Evolutionary conservation across 2,888 invertebrate genomes (phyloP).

Genomic region (Tethea ocularis): DNA sequence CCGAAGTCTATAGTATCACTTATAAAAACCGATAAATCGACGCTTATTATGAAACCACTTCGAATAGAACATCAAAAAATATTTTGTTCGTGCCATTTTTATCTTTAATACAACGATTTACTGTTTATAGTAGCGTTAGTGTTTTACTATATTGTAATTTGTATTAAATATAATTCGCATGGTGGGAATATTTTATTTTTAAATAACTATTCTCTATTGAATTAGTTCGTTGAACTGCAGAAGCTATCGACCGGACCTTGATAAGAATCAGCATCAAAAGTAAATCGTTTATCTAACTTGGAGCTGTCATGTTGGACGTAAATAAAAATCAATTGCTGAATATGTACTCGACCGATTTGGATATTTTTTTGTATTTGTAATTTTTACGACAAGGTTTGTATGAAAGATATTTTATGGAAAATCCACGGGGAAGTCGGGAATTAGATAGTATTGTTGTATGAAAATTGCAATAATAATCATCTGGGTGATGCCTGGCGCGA

Average conservation of each 20-base stretch:
- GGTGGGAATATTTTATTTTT: neutral
- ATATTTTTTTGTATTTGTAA: too few species aligned
- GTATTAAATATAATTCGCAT: too few species aligned
- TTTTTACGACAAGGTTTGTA: too few species aligned
- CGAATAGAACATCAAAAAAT: neutral
- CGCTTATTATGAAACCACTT: neutral
- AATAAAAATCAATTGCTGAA: too few species aligned
- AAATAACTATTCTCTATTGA: neutral
- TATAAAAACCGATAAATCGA: neutral
- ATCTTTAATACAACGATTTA: too few species aligned
- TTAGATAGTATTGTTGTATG: too few species aligned
- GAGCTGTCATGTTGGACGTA: neutral
- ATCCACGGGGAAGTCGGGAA: too few species aligned
- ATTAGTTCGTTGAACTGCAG: neutral
- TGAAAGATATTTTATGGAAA: too few species aligned
- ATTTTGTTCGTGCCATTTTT: too few species aligned
- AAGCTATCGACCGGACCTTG: neutral
- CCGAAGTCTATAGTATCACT: neutral
- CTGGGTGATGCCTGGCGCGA: too few species aligned
- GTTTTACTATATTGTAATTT: neutral
- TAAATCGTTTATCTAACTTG: neutral
- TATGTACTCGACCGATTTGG: too few species aligned
- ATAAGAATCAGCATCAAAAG: slow-evolving; percentile 1
- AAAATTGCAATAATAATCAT: too few species aligned
- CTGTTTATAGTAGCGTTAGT: neutral